Evolutionary conservation across 2,888 invertebrate genomes (phyloP), one percentile per base, ranked within the genome.

Genomic region (Drosophila recens): DNA sequence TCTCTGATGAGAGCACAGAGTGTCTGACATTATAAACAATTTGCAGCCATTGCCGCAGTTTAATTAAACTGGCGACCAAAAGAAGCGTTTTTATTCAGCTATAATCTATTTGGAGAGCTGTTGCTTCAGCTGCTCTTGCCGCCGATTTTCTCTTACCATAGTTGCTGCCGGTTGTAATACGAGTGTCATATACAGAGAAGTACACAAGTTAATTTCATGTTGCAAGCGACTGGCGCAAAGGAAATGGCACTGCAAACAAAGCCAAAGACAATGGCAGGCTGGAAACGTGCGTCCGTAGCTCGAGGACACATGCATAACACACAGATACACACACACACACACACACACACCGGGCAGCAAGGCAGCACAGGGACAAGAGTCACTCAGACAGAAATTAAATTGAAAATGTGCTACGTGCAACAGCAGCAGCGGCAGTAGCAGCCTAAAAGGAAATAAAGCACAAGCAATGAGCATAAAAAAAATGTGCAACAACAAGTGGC

Each of bases 301-400:
- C 57, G 52, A 68, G 68, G 64, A 64, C 38, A 62, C 40, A 48
- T 33, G 46, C 51, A 64, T 59, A 61, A 53, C 36, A 58, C 48
- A 34, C 48, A 62, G 38, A 53, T 34, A 58, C 48, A 72, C 59
- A 48, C 34, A 65, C 42, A 62, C 23, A 52, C 59, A 64, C 46
- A 67, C 49, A 71, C 51, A 71, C 15, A 20, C 33, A 34, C 36
- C 49, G 51, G 48, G 40, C 51, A 65, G 54, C 40, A 42, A 15
- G 38, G 58, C 46, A 13, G 49, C 15, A 59, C 63, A 63, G 54
- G 46, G 57, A 67, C 34, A 51, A 56, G 61, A 67, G 67, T 66
- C 72, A 67, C 74, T 67, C 84, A 85, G 83, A 86, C 86, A 84
- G 84, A 86, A 85, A 86, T 85, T 86, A 85, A 85, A 85, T 85